Evolutionary conservation across 2,113 vertebrate species (phyloP).

Genomic region (Tragelaphus scriptus): DNA sequence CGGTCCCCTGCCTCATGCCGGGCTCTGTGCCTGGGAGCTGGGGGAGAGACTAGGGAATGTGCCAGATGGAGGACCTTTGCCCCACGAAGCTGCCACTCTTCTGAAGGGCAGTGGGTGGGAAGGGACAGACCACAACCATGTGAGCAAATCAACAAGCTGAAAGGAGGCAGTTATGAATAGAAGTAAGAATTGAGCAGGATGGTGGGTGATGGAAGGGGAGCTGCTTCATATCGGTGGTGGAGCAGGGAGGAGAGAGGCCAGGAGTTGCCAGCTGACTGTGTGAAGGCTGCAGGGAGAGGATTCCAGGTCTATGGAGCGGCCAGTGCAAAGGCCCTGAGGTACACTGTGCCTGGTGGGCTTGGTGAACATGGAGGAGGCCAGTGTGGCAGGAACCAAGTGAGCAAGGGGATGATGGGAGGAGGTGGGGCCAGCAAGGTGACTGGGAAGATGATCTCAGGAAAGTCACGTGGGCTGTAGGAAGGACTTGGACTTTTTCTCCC

Average conservation of each 20-base stretch:
- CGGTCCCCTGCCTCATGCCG: neutral
- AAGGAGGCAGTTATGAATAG: neutral
- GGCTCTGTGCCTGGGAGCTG: neutral
- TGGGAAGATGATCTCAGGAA: neutral
- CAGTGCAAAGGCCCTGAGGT: neutral
- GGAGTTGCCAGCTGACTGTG: neutral
- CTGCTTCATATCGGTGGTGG: neutral
- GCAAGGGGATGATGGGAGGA: accelerated
- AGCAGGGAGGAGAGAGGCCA: neutral
- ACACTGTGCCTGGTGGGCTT: neutral
- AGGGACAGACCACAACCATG: neutral
- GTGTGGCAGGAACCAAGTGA: neutral
- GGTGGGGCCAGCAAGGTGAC: neutral
- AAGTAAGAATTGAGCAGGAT: neutral
- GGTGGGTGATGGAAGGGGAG: neutral
- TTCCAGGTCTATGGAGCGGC: neutral
- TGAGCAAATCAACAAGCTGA: neutral
- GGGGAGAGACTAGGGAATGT: neutral
- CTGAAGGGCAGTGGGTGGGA: neutral
- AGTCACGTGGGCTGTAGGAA: neutral
- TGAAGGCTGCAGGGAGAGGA: neutral
- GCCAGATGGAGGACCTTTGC: too few species aligned
- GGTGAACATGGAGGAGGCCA: neutral
- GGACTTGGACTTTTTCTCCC: neutral
- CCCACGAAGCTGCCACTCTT: neutral